Evolutionary conservation across 2,113 vertebrate genomes (phyloP).

Genomic region (Gavia stellata): DNA sequence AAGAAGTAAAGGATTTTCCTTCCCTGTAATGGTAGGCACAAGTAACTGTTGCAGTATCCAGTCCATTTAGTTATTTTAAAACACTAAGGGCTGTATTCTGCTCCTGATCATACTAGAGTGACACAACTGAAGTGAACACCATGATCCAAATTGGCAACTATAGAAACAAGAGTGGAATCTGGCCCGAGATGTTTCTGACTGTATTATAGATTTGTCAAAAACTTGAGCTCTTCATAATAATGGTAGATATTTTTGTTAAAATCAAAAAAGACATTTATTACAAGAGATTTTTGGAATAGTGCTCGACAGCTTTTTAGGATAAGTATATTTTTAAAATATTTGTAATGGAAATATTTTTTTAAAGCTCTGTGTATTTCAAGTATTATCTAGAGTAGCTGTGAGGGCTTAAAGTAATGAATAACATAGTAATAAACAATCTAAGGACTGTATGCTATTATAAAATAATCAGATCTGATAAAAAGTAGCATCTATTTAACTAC

Average conservation of each 20-base stretch:
- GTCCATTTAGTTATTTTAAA: constrained; percentile 35
- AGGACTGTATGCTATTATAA: neutral
- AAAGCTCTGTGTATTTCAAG: constrained; percentile 46
- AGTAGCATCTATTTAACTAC: constrained; percentile 16
- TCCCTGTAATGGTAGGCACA: neutral
- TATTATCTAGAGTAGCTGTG: constrained; percentile 20
- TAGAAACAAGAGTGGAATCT: constrained; percentile 29
- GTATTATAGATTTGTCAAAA: neutral
- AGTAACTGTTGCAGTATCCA: constrained; percentile 1
- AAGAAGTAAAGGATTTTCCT: constrained; percentile 39
- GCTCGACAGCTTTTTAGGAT: constrained; percentile 63
- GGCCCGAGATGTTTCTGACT: neutral
- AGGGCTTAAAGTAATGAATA: neutral
- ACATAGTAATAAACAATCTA: neutral
- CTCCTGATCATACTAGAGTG: neutral
- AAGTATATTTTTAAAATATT: constrained; percentile 68
- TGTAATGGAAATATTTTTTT: constrained; percentile 68
- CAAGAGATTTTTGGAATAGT: constrained; percentile 60
- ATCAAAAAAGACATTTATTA: constrained; percentile 44
- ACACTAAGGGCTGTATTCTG: constrained; percentile 36
- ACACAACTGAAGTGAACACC: neutral
- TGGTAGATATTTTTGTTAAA: constrained; percentile 58
- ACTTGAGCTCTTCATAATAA: constrained; percentile 45
- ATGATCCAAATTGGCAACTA: neutral
- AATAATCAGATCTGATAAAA: constrained; percentile 11